These are phyloP conservation scores for Cyclina sinensis DNA, from an alignment of 1,140 invertebrate genomes.

Conservation along the genomic window DNA sequence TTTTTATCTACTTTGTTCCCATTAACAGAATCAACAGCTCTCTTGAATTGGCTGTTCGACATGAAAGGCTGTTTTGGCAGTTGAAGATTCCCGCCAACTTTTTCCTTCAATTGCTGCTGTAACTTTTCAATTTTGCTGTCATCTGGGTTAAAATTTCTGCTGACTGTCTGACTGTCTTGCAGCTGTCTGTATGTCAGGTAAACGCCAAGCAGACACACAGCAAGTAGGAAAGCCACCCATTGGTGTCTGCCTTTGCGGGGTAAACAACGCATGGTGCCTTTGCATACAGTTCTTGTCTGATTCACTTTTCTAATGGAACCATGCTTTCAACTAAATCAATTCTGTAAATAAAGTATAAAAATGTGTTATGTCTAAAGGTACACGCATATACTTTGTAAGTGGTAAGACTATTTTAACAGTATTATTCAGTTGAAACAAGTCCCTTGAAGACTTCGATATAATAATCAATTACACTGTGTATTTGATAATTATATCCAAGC, in stretches of 20 bases:
- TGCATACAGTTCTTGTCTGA: too few species aligned
- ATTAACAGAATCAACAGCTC: neutral
- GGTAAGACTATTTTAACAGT: too few species aligned
- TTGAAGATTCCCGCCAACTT: constrained; percentile 8
- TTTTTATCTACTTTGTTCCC: too few species aligned
- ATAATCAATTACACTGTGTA: too few species aligned
- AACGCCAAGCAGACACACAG: constrained; percentile 49
- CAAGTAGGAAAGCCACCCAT: constrained; percentile 46
- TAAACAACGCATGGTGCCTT: constrained; percentile 14
- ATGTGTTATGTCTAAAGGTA: too few species aligned
- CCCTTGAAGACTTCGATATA: too few species aligned
- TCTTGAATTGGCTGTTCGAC: neutral
- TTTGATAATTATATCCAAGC: too few species aligned
- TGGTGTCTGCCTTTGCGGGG: constrained; percentile 55
- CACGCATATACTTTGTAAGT: too few species aligned
- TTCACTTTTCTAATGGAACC: too few species aligned
- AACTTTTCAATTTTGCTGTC: neutral
- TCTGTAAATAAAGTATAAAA: too few species aligned
- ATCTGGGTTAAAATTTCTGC: neutral
- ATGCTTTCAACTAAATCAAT: too few species aligned
- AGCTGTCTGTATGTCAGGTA: constrained; percentile 48
- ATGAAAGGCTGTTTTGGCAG: neutral
- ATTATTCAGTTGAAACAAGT: too few species aligned
- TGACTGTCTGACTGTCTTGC: neutral
- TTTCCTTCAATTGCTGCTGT: constrained; percentile 14